phyloP scores from a whole-genome alignment of 2,797 vertebrate genomes.

The Cuniculus paca region DNA sequence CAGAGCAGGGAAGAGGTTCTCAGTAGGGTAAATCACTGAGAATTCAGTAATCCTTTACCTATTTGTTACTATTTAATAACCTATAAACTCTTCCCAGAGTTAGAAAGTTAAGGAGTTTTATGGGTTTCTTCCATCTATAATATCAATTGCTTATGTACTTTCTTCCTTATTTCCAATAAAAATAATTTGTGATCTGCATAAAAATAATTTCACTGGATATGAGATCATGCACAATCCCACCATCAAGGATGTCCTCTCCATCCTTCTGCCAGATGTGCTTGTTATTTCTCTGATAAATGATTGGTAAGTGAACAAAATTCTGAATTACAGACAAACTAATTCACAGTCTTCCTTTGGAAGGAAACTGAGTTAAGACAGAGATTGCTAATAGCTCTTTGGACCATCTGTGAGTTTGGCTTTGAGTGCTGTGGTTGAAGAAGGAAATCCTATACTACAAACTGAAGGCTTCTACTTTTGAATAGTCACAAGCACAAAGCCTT shows the following conservation, averaged over 20 bases:
- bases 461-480: neutral
- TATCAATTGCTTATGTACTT: neutral
- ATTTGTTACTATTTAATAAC: neutral
- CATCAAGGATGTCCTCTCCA: neutral
- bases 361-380: neutral
- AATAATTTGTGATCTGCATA: neutral
- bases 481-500: neutral
- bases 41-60: neutral
- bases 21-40: neutral
- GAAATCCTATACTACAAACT: conserved; percentile 23
- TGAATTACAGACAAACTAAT: conserved; percentile 52
- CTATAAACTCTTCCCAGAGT: neutral
- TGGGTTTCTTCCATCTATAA: neutral
- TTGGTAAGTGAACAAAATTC: neutral
- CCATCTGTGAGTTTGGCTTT: neutral
- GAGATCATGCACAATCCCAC: neutral
- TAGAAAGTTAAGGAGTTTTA: neutral
- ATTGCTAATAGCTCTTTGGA: neutral
- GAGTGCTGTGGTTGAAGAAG: conserved; percentile 31
- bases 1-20: neutral
- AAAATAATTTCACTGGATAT: neutral
- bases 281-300: conserved; percentile 35
- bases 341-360: conserved; percentile 42
- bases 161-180: neutral
- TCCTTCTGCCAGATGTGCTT: neutral